Evolutionary conservation across 1,140 invertebrate genomes (phyloP).

Genomic region (Scaptodrosophila lebanonensis): DNA sequence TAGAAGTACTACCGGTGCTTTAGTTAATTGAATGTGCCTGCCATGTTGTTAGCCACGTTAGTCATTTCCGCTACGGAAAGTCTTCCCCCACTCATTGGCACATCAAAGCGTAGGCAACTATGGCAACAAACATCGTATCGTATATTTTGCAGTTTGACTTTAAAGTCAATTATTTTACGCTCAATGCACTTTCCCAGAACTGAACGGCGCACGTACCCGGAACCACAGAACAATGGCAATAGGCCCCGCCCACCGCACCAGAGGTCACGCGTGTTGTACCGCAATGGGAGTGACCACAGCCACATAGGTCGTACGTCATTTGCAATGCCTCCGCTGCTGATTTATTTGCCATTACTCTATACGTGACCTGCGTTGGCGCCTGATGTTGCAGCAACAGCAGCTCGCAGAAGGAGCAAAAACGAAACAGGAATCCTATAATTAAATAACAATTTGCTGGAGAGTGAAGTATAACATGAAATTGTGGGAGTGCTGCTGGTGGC

Average conservation of each 20-base stretch:
- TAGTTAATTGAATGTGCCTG: too few species aligned
- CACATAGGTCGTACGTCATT: conserved; percentile 35
- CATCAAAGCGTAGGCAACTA: neutral
- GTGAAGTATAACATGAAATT: neutral
- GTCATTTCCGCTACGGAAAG: conserved; percentile 40
- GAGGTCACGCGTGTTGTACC: conserved; percentile 4
- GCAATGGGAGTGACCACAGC: conserved; percentile 1
- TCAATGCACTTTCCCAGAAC: neutral
- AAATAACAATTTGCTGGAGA: conserved; percentile 48
- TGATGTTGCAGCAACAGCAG: neutral
- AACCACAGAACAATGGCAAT: neutral
- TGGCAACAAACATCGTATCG: neutral
- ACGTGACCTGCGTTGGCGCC: conserved; percentile 35
- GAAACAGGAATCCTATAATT: conserved; percentile 47
- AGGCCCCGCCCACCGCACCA: neutral
- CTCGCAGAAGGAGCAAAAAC: too few species aligned
- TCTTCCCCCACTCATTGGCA: neutral
- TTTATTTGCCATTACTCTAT: conserved; percentile 57
- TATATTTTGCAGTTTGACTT: conserved; percentile 60
- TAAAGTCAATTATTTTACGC: conserved; percentile 63
- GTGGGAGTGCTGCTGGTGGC: neutral
- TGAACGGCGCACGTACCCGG: neutral
- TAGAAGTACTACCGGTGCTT: too few species aligned
- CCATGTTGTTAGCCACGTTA: conserved; percentile 1
- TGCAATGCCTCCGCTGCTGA: conserved; percentile 44